These are phyloP conservation scores for Allobates femoralis DNA, from an alignment of 2,797 vertebrate genomes.

Conservation along the genomic window DNA sequence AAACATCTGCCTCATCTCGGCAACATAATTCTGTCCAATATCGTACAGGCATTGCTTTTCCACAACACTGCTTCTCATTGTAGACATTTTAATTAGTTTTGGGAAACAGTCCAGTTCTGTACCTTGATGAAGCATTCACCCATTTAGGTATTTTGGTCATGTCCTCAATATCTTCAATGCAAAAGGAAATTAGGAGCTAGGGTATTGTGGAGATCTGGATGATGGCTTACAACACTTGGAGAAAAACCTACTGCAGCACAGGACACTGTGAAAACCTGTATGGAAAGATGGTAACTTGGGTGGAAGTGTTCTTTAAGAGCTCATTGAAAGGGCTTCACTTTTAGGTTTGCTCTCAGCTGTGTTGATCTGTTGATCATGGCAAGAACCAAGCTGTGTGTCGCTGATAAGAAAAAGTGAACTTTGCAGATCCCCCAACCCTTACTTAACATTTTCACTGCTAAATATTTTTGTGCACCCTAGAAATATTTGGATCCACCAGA, in stretches of 20 bases:
- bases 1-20: neutral
- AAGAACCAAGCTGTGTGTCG: conserved; percentile 13
- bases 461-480: neutral
- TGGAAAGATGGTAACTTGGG: conserved; percentile 1
- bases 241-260: neutral
- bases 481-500: neutral
- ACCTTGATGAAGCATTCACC: neutral
- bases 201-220: neutral
- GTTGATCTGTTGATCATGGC: neutral
- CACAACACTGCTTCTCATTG: neutral
- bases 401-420: conserved; percentile 31
- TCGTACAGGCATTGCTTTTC: conserved; percentile 13
- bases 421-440: conserved; percentile 16
- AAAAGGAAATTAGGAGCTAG: neutral
- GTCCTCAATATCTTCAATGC: neutral
- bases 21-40: neutral
- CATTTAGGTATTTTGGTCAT: conserved; percentile 18
- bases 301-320: neutral
- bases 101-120: neutral
- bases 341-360: too few species aligned
- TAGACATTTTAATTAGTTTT: conserved; percentile 30
- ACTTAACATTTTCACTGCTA: neutral
- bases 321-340: conserved; percentile 4
- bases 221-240: neutral
- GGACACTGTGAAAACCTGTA: neutral